These are phyloP conservation scores for Penaeus vannamei DNA, from an alignment of 1,140 invertebrate genomes.

Conservation along the genomic window DNA sequence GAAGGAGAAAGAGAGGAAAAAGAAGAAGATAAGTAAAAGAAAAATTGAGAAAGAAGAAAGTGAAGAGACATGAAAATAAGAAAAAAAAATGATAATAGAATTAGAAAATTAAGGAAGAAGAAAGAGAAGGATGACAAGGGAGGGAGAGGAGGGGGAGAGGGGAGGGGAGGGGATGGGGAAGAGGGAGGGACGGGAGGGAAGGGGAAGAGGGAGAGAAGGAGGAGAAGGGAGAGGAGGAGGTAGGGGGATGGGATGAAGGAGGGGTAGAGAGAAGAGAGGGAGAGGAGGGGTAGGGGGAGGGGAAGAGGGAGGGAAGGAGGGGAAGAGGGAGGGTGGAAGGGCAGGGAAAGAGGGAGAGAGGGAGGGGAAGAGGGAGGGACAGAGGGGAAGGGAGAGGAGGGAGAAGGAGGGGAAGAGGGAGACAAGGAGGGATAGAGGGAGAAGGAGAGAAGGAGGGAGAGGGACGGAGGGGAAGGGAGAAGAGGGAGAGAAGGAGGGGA, in stretches of 20 bases:
- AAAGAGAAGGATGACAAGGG: neutral
- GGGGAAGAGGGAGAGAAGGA: neutral
- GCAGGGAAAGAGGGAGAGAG: neutral
- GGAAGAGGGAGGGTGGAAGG: neutral
- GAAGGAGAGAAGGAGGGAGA: too few relatives aligned
- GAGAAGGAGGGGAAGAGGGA: neutral
- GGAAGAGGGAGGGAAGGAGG: neutral
- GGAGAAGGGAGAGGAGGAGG: neutral
- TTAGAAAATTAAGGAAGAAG: too few relatives aligned
- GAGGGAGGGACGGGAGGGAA: neutral
- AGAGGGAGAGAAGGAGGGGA: too few relatives aligned
- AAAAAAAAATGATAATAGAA: neutral
- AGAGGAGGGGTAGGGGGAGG: neutral
- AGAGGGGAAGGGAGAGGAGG: neutral
- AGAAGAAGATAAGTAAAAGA: neutral
- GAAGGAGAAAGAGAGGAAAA: neutral
- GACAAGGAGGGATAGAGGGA: neutral
- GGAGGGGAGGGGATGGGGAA: too few relatives aligned
- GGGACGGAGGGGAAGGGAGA: neutral
- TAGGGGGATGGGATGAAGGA: neutral
- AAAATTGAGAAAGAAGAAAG: neutral
- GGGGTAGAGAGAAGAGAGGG: too few relatives aligned
- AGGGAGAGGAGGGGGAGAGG: neutral
- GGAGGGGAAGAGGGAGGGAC: neutral
- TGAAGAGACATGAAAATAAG: neutral